phyloP scores from a whole-genome alignment of 2,797 vertebrate species.

The Sternotherus odoratus region DNA sequence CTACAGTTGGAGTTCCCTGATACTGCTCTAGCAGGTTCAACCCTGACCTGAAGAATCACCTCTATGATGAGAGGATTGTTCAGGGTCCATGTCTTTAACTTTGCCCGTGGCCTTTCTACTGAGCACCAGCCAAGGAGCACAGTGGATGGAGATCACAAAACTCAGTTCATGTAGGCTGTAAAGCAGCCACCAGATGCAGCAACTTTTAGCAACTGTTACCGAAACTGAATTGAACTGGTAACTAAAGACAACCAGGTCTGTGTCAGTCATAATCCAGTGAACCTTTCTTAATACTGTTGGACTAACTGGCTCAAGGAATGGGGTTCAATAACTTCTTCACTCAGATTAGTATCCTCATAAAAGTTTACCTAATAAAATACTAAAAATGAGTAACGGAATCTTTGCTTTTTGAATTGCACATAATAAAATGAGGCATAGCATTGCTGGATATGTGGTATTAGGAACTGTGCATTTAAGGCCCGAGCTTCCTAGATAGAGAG shows the following conservation, averaged over 20 bases:
- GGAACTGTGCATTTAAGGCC: too few species aligned
- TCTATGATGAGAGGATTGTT: fast-evolving
- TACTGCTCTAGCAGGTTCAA: not conserved
- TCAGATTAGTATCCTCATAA: not conserved
- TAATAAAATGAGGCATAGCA: not conserved
- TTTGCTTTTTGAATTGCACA: not conserved
- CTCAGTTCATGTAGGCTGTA: not conserved
- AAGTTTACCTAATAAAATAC: not conserved
- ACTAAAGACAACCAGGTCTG: not conserved
- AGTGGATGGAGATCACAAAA: not conserved
- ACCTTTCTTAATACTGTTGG: not conserved
- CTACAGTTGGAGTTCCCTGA: not conserved
- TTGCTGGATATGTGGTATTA: not conserved
- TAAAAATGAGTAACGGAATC: not conserved
- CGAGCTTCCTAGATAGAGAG: too few species aligned
- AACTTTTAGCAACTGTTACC: not conserved
- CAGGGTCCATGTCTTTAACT: not conserved
- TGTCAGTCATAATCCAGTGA: constrained; percentile 3
- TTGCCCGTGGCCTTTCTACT: not conserved
- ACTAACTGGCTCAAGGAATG: not conserved
- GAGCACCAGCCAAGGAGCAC: not conserved
- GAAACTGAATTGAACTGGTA: not conserved
- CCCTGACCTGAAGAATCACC: not conserved
- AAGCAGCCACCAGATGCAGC: not conserved
- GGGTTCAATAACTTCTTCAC: not conserved